phyloP scores from a whole-genome alignment of 2,113 vertebrate species.

The Gymnorhina tibicen region DNA sequence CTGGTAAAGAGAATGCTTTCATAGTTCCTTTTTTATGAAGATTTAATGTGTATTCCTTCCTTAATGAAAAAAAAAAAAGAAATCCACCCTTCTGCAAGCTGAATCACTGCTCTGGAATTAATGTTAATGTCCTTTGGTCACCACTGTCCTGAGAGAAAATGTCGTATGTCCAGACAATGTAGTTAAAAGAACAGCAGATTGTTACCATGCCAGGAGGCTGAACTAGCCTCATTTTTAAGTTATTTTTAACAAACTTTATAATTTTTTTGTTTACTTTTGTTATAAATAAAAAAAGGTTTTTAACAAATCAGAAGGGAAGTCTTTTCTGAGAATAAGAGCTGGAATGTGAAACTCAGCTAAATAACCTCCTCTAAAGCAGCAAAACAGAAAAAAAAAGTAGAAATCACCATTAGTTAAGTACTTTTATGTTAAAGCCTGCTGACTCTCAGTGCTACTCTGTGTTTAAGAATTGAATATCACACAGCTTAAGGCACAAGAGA shows the following conservation, averaged over 20 bases:
- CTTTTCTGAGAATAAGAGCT: background rate
- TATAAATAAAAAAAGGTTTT: background rate
- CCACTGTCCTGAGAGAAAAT: constrained; percentile 50
- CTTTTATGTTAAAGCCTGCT: background rate
- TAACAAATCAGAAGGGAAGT: background rate
- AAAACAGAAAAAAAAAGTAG: background rate
- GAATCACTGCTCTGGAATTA: constrained; percentile 69
- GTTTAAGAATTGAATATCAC: background rate
- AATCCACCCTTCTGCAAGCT: background rate
- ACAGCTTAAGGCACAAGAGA: background rate
- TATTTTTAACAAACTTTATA: constrained; percentile 35
- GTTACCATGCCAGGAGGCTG: constrained; percentile 51
- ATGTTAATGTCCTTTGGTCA: constrained; percentile 58
- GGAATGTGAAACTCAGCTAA: constrained; percentile 15
- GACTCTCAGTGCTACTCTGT: background rate
- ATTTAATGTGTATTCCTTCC: constrained; percentile 29
- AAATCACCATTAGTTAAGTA: background rate
- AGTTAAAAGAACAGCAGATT: constrained; percentile 54
- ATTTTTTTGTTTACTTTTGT: background rate
- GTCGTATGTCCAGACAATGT: constrained; percentile 30
- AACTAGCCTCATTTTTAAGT: constrained; percentile 26
- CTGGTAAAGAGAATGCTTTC: constrained; percentile 12
- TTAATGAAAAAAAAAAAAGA: background rate
- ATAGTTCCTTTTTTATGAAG: constrained; percentile 3
- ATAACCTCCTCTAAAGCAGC: background rate